Conservation (phyloP, 2,888 invertebrate species). For the Idaea straminata region DNA sequence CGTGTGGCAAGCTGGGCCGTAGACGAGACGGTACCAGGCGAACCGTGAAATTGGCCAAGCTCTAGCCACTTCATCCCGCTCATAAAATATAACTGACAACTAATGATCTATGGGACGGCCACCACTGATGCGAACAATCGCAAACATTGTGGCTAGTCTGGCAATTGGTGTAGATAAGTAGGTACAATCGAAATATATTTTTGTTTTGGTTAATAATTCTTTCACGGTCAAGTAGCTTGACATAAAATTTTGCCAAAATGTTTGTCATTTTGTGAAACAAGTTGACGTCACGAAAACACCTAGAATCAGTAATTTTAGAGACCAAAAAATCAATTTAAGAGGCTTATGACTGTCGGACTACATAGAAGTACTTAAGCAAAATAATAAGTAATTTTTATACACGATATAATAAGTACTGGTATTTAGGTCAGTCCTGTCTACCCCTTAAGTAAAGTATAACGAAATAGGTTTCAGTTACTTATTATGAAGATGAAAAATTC, state of each 20-base stretch:
- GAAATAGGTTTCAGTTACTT: background rate
- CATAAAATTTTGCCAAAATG: too few species aligned
- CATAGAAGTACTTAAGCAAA: too few species aligned
- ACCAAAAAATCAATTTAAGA: too few species aligned
- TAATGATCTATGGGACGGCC: constrained; percentile 36
- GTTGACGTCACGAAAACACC: too few species aligned
- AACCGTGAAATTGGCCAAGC: constrained; percentile 37
- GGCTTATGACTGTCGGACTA: too few species aligned
- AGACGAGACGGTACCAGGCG: constrained; percentile 6
- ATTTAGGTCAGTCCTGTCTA: background rate
- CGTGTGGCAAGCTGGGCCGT: background rate
- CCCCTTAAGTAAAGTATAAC: background rate
- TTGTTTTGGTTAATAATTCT: background rate
- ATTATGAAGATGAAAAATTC: constrained; percentile 17
- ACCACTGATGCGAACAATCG: constrained; percentile 15
- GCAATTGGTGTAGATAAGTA: background rate
- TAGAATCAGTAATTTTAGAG: too few species aligned
- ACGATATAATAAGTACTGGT: background rate
- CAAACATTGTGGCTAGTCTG: constrained; percentile 6
- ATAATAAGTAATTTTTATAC: too few species aligned
- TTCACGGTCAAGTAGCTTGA: background rate
- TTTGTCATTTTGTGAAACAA: background rate
- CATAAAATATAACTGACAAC: constrained; percentile 41
- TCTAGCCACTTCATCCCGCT: constrained; percentile 23
- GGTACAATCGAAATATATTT: background rate